Evolutionary conservation across 2,113 vertebrate species (phyloP).

Genomic region (Brachirus orientalis): DNA sequence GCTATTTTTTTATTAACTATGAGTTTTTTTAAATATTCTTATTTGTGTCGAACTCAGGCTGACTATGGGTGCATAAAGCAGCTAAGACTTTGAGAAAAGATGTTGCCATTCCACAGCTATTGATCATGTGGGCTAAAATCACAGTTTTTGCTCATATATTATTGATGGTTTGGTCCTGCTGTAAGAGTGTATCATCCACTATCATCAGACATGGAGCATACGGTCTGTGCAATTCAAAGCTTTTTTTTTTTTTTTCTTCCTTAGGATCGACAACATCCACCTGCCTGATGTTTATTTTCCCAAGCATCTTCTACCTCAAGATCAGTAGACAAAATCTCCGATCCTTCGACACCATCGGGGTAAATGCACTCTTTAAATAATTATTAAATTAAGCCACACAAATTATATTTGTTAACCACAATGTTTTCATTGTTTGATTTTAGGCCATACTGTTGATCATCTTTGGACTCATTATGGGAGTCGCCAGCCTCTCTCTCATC

Average conservation of each 20-base stretch:
- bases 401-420: neutral
- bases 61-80: constrained; percentile 28
- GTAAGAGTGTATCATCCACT: constrained; percentile 36
- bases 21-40: constrained; percentile 3
- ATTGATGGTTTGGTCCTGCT: constrained; percentile 46
- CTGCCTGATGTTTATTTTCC: constrained; percentile 81
- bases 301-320: constrained; percentile 93
- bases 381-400: no score
- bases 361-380: no score
- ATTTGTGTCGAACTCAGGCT: constrained; percentile 1
- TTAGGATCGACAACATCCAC: constrained; percentile 82
- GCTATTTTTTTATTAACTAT: neutral
- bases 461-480: constrained; percentile 88
- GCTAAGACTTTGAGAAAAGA: constrained; percentile 15
- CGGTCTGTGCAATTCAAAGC: neutral
- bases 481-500: constrained; percentile 87
- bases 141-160: constrained; percentile 42
- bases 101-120: constrained; percentile 44
- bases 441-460: constrained; percentile 87
- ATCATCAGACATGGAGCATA: constrained; percentile 4
- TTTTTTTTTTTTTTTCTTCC: constrained; percentile 33
- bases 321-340: constrained; percentile 85
- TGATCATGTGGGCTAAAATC: constrained; percentile 40
- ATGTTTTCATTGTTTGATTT: neutral
- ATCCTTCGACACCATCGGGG: constrained; percentile 87